phyloP scores from a whole-genome alignment of 1,140 invertebrate genomes.

The Drosophila mauritiana region DNA sequence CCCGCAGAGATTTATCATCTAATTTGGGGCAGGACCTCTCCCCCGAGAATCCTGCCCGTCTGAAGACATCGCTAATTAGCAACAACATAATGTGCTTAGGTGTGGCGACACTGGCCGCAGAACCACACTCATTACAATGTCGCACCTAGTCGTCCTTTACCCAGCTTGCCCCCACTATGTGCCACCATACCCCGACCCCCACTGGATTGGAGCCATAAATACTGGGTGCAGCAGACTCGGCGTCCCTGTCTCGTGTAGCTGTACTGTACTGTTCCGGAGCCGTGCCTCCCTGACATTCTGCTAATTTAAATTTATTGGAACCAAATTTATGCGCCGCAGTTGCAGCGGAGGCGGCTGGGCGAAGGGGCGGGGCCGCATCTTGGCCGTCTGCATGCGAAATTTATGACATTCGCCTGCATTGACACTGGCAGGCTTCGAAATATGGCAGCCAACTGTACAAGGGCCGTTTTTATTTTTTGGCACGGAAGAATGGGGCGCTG shows the following conservation, averaged over 20 bases:
- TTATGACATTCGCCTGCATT: constrained; percentile 73
- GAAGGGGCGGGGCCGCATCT: constrained; percentile 20
- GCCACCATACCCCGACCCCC: neutral
- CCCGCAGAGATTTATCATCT: neutral
- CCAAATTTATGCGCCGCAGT: constrained; percentile 65
- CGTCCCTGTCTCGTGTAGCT: constrained; percentile 39
- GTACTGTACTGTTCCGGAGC: constrained; percentile 36
- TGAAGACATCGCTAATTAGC: constrained; percentile 68
- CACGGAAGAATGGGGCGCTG: neutral
- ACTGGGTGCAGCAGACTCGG: constrained; percentile 58
- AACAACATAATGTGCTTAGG: constrained; percentile 63
- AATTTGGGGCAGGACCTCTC: neutral
- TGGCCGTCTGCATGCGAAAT: constrained; percentile 52
- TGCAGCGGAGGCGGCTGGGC: constrained; percentile 10
- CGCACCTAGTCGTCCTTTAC: constrained; percentile 9
- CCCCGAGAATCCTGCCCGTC: constrained; percentile 17
- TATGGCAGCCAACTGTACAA: constrained; percentile 46
- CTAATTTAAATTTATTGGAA: constrained; percentile 82
- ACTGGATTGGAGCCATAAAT: constrained; percentile 64
- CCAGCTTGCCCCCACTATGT: neutral
- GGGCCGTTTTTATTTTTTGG: constrained; percentile 28
- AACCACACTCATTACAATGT: constrained; percentile 49
- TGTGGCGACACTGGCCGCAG: constrained; percentile 43
- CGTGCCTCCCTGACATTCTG: constrained; percentile 52
- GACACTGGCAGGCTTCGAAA: constrained; percentile 66